Base-by-base conservation (phyloP, 2,888 invertebrate species). In the Eupelmus urozonus region DNA sequence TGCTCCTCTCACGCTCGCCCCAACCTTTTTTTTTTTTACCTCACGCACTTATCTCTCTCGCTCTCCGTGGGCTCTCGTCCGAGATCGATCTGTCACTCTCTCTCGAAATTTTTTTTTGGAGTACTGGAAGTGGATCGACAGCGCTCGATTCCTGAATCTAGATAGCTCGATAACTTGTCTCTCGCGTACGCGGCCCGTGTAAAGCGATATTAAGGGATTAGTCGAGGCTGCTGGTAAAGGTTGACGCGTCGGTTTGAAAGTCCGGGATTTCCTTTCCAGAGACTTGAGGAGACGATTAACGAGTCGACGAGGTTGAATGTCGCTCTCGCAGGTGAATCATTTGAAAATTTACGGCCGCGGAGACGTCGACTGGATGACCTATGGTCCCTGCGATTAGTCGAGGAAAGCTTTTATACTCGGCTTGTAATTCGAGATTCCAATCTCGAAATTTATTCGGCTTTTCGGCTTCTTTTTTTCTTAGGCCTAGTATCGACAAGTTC, bases 181-280 rank as follows among this genome's bases (percentile, higher is more conserved):
- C 84, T 82, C 83, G 75, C 45, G 4, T 16, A 45, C 16, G 2
- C 45, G 9, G 4, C 16, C 45, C 13, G 59, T 5, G 85, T 85
- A 84, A 84, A 84, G 82, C 81, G 84, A 86, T 86, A 85, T 84
- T 81, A 83, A 82, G 78, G 85, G 84, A 87, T 87, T 86, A 86
- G 84, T 83, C 84, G 70, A 9, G 45, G 13, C 60, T 5, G 29
- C 29, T 49, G 25, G 11, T 40, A 2, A 40, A 18, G 9, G n/a
- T n/a, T n/a, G n/a, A n/a, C 51, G 20, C 65, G 29, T 20, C 40
- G 27, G n/a, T n/a, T n/a, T n/a, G n/a, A 40, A 57, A 59, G 29
- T n/a, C 16, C 45, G 40, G 23, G 25, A 25, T 42, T 42, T 40
- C 20, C 18, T 49, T 20, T 53, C 27, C 16, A n/a, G 59, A n/a